Evolutionary conservation across 2,113 vertebrate species (phyloP).

Genomic region (Atractosteus spatula): DNA sequence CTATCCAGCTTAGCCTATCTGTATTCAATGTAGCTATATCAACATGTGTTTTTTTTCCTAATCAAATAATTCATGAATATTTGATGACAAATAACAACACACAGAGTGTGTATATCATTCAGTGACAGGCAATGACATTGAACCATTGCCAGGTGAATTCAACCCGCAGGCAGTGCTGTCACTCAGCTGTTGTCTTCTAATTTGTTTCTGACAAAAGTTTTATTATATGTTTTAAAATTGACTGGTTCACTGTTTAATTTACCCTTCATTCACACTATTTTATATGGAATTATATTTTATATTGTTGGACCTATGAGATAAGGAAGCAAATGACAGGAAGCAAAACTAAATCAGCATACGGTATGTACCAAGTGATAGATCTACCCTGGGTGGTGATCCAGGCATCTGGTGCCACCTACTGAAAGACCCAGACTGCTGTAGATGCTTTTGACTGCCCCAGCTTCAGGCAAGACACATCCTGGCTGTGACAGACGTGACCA

Average conservation of each 20-base stretch:
- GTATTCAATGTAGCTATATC: conserved; percentile 12
- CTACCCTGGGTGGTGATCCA: too few relatives aligned
- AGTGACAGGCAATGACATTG: conserved; percentile 23
- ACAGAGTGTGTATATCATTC: conserved; percentile 16
- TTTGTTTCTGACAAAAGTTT: conserved; percentile 16
- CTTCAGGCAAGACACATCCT: too few relatives aligned
- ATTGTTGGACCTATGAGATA: too few relatives aligned
- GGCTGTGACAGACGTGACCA: too few relatives aligned
- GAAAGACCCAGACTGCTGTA: too few relatives aligned
- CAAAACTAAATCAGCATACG: too few relatives aligned
- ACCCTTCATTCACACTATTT: neutral
- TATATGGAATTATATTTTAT: too few relatives aligned
- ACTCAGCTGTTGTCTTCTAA: conserved; percentile 17
- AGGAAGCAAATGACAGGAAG: too few relatives aligned
- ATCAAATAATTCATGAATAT: conserved; percentile 30
- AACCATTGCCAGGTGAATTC: conserved; percentile 15
- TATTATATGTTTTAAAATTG: conserved; percentile 17
- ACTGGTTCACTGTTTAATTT: conserved; percentile 17
- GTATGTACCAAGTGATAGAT: too few relatives aligned
- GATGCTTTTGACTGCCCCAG: too few relatives aligned
- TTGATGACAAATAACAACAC: conserved; percentile 18
- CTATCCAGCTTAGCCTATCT: neutral
- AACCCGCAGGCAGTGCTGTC: conserved; percentile 9
- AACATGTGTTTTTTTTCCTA: conserved; percentile 20
- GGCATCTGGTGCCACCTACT: too few relatives aligned